Base-by-base conservation (phyloP, 2,113 vertebrate species). In the Elgaria multicarinata region DNA sequence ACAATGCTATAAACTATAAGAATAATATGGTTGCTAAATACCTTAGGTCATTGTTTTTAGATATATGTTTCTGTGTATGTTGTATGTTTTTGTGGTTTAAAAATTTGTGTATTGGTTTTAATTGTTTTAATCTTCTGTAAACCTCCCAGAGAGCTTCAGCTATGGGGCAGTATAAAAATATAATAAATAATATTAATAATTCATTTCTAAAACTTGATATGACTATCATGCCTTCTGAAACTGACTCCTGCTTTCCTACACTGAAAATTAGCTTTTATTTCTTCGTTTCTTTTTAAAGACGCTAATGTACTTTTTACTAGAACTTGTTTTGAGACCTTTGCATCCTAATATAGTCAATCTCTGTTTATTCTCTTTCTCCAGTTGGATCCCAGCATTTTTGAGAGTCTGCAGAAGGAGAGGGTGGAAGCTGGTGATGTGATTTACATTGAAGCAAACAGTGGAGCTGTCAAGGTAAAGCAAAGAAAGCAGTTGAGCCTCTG, bases 381-480 rank as follows among this genome's bases (percentile, higher is more conserved):
- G 99, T 96, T 99, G 97, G 99, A 99, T 93, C 99, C 99, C 42
- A 99, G 99, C 95, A 99, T 99, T 94, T 99, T 99, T 93, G 99
- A 99, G 95, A 99, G 99, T 93, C 96, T 99, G 91, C 99, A 99
- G 96, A 99, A 99, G 93, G 99, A 99, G 92, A 97, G 98, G 6
- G 99, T 99, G 50, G 99, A 99, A 95, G 98, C 98, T 0, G 99
- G 99, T 55, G 99, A 99, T 0, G 99, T 99, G 94, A 99, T 99
- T 96, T 99, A 99, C 95, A 99, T 99, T 9, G 99, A 99, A 97
- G 98, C 99, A 84, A 99, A 99, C 97, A 99, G 99, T 28, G 99
- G 99, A 76, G 98, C 99, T 0, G 99, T 99, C 86, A 99, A 99
- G 99, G 99, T 99, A 98, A 92, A 55, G 24, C 66, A 67, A 44